Conservation (phyloP, 2,888 invertebrate species). For the Dynastes tityus region DNA sequence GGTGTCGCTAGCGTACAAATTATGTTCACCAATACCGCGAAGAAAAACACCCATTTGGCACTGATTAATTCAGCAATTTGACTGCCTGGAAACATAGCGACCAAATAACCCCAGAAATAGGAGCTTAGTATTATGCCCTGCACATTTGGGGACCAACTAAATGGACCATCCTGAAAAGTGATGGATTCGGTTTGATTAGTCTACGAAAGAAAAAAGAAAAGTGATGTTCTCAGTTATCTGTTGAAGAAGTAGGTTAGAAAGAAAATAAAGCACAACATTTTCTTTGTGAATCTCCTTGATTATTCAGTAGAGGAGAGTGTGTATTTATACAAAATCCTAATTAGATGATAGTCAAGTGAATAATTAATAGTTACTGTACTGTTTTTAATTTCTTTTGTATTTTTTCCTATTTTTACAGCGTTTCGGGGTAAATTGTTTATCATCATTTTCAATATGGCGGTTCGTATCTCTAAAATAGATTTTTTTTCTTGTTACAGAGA, state of each 20-base stretch:
- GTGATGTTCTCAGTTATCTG: too few relatives aligned
- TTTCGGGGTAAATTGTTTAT: too few relatives aligned
- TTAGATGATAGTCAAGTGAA: too few relatives aligned
- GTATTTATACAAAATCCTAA: too few relatives aligned
- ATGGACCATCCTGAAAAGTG: slow-evolving; percentile 76
- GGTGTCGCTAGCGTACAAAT: slow-evolving; percentile 87
- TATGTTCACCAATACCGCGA: slow-evolving; percentile 84
- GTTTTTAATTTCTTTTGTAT: too few relatives aligned
- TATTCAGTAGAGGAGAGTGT: too few relatives aligned
- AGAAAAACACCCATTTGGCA: slow-evolving; percentile 91
- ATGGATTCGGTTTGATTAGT: slow-evolving; percentile 10
- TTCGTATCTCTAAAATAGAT: too few relatives aligned
- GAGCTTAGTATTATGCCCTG: slow-evolving; percentile 87
- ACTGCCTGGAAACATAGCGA: slow-evolving; percentile 85
- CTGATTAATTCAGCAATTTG: slow-evolving; percentile 86
- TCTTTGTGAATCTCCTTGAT: too few relatives aligned
- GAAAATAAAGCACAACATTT: too few relatives aligned
- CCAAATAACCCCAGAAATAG: slow-evolving; percentile 90
- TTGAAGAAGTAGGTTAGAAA: background rate
- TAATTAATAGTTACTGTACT: too few relatives aligned
- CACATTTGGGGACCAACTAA: slow-evolving; percentile 80
- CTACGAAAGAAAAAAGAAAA: background rate
- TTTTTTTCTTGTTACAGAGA: background rate
- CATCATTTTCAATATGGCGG: too few relatives aligned
- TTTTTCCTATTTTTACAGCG: too few relatives aligned